These are phyloP conservation scores for Paragorgia papillata DNA, from an alignment of 92 coral and sea anemone genomes.

Conservation along the genomic window DNA sequence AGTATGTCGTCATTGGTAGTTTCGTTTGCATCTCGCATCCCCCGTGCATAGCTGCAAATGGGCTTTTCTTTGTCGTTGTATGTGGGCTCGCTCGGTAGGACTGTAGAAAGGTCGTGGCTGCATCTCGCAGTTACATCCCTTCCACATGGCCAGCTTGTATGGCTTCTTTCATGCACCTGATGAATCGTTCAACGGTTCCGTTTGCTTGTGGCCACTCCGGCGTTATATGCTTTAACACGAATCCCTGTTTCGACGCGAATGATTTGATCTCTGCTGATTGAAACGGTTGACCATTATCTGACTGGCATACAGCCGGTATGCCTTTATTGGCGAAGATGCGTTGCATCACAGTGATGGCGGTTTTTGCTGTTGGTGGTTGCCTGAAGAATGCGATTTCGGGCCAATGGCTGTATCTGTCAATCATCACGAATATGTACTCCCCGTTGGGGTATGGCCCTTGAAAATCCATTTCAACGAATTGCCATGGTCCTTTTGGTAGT, in stretches of 20 bases:
- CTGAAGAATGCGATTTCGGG: slow-evolving; percentile 2
- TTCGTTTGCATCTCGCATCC: slow-evolving; percentile 21
- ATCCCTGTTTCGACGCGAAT: slow-evolving; percentile 12
- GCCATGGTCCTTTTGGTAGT: slow-evolving; percentile 35
- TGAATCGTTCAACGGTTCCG: too few relatives aligned
- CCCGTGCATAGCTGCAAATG: slow-evolving; percentile 19
- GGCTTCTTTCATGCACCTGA: too few relatives aligned
- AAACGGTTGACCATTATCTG: slow-evolving; percentile 44
- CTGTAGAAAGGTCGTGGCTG: slow-evolving; percentile 18
- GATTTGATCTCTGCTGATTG: slow-evolving; percentile 7
- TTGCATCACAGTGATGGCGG: too few relatives aligned
- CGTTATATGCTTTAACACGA: background rate
- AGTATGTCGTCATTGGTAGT: background rate
- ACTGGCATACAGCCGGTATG: background rate
- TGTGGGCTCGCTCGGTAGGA: slow-evolving; percentile 30
- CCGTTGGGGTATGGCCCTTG: slow-evolving; percentile 32
- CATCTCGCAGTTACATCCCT: slow-evolving; percentile 16
- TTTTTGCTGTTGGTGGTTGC: slow-evolving; percentile 13
- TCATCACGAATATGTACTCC: slow-evolving; percentile 9
- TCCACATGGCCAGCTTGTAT: too few relatives aligned
- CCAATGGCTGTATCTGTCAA: slow-evolving; percentile 22
- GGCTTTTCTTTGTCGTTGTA: slow-evolving; percentile 15
- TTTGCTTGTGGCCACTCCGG: too few relatives aligned
- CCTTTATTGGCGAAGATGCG: slow-evolving; percentile 12
- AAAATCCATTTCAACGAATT: slow-evolving; percentile 27